Base-by-base conservation (phyloP, 1,140 invertebrate species). In the Daktulosphaira vitifoliae region DNA sequence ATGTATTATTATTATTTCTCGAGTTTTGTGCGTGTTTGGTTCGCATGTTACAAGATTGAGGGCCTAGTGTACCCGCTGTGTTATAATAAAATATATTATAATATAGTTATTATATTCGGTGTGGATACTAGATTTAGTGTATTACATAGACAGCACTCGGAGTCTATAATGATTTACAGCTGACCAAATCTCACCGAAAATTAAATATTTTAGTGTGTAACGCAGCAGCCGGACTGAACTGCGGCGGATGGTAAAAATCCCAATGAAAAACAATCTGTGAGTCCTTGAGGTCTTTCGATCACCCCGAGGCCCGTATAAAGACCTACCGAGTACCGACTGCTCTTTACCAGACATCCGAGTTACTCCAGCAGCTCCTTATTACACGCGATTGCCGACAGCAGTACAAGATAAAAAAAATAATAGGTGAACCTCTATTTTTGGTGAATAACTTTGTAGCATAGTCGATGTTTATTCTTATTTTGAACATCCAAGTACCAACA, bases 1-100 rank as follows among this genome's bases (percentile, higher is more conserved):
- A 16, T 44, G 15, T 44, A 16, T 44, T 11, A 11, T 11, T 44
- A 44, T 44, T n/a, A n/a, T 11, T 44, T 44, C 13, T 37, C n/a
- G n/a, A 16, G 9, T 11, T 44, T 46, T 20, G 56, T 62, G 56
- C 56, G 56, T 48, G 56, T 62, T 25, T 62, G 42, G 42, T 62
- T 46, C 26, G 56, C 42, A 39, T 62, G 39, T 44, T 44, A 16
- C n/a, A 16, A 11, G 15, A 44, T 13, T 7, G 38, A 16, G 23
- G 29, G 29, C 11, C 29, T 5, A 33, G 11, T 33, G 11, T 11
- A 33, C n/a, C n/a, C n/a, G n/a, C n/a, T n/a, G n/a, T n/a, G n/a
- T n/a, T n/a, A n/a, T n/a, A n/a, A n/a, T n/a, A n/a, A n/a, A n/a
- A n/a, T n/a, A n/a, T n/a, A n/a, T n/a, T n/a, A n/a, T n/a, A n/a